phyloP scores from a whole-genome alignment of 2,797 vertebrate species.

The Leptodactylus fallax region DNA sequence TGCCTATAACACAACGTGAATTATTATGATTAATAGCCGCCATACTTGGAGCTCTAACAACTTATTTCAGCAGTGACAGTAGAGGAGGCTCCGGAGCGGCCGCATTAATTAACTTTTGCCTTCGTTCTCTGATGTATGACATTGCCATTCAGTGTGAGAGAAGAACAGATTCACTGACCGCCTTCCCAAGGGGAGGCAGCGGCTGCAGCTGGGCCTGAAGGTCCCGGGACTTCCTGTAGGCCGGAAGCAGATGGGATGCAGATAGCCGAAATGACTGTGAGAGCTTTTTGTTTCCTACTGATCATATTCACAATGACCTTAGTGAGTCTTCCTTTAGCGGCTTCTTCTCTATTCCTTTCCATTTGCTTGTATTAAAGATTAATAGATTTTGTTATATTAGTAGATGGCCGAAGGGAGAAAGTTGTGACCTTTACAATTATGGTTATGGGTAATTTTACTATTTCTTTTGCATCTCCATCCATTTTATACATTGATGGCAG shows the following conservation, averaged over 20 bases:
- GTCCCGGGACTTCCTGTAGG: constrained; percentile 36
- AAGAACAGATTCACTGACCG: constrained; percentile 30
- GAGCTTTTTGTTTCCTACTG: constrained; percentile 41
- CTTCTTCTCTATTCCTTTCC: background rate
- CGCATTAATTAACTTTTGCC: constrained; percentile 42
- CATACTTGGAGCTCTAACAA: constrained; percentile 32
- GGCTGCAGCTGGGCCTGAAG: constrained; percentile 49
- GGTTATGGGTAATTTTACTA: background rate
- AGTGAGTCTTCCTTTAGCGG: constrained; percentile 2
- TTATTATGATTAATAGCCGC: constrained; percentile 32
- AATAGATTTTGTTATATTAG: background rate
- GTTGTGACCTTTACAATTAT: constrained; percentile 5
- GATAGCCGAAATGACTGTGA: constrained; percentile 30
- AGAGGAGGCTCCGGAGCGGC: constrained; percentile 13
- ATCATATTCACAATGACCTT: constrained; percentile 30
- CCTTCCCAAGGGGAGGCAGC: constrained; percentile 33
- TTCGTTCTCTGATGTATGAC: constrained; percentile 29
- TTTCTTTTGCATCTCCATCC: background rate
- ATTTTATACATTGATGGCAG: background rate
- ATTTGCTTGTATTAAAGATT: background rate
- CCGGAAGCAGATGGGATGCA: constrained; percentile 44
- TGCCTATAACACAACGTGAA: constrained; percentile 19
- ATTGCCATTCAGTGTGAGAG: constrained; percentile 35
- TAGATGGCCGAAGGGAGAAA: background rate
- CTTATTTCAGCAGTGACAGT: constrained; percentile 42